Evolutionary conservation across 2,888 invertebrate genomes (phyloP), one percentile per base, ranked within the genome.

Genomic region (Xestia rhomboidea): DNA sequence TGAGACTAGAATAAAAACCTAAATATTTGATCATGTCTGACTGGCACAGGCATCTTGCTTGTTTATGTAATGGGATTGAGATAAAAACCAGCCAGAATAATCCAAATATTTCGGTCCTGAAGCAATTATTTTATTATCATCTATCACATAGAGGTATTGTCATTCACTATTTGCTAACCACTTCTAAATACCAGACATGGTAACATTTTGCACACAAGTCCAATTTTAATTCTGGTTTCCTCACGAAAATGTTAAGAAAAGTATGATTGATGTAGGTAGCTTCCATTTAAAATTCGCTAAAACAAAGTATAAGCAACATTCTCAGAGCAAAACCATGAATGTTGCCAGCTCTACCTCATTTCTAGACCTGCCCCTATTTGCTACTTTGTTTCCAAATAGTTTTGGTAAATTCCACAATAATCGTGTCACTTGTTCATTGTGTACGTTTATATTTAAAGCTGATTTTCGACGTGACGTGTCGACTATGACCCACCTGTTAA

Each of bases 391-490:
- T 68, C 54, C 76, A 71, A 82, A 82, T 85, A 41, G 83, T 90
- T 90, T 85, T 79, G 81, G 74, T 73, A 74, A 81, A 88, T 87
- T 87, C 86, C 82, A 79, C 85, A 86, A 86, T 84, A 86, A 87
- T 82, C 84, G 90, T 90, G 90, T 89, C 92, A 89, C 77, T 88
- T 83, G 73, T 77, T 77, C 88, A 85, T 89, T 91, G 90, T 93
- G 85, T 90, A 84, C 81, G 83, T 88, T 90, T 89, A 89, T 88
- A 89, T 90, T 91, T 90, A 90, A 89, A 88, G 85, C 88, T 74
- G 81, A 87, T 85, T 88, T 90, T 91, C 87, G 88, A 89, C 91
- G 93, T 92, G 91, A 92, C 91, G 85, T 89, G 38, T 24, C n/a
- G n/a, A 15, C 85, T 89, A 79, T 82, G 88, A 81, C 79, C 79